Percentiles rank a stretch among this genome's conserved stretches.
Conservation (phyloP, 2,113 vertebrate species). For the Nycticorax nycticorax region DNA sequence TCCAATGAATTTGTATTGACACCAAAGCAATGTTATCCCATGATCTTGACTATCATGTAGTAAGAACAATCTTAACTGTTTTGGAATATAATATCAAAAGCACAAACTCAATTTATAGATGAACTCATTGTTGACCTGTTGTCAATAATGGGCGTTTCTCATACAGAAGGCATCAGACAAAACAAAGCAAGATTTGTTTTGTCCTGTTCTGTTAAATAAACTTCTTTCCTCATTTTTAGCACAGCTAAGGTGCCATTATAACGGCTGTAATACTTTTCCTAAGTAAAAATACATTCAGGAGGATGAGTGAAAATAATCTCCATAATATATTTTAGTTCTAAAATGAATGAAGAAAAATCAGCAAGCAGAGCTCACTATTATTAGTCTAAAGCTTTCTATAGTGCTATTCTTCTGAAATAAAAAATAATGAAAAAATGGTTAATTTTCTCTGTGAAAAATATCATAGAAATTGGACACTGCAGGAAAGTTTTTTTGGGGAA, state of each 20-base stretch:
- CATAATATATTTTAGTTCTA: background rate
- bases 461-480: background rate
- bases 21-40: background rate
- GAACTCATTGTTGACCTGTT: background rate
- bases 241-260: background rate
- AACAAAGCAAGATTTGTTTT: background rate
- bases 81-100: background rate
- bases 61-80: background rate
- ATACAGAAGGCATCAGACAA: background rate
- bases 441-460: background rate
- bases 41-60: background rate
- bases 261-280: background rate
- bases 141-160: background rate
- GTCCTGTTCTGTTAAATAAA: background rate
- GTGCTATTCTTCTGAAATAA: background rate
- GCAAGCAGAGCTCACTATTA: background rate
- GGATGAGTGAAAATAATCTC: background rate
- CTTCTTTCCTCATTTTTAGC: background rate
- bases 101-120: background rate
- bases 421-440: background rate
- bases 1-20: background rate
- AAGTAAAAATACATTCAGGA: background rate
- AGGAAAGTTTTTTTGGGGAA: rapidly evolving
- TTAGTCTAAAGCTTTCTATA: background rate
- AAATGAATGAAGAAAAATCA: background rate